Percentiles rank a stretch among this genome's conserved stretches.
These are phyloP conservation scores for Tyrannus savana DNA, from an alignment of 2,113 vertebrate genomes.

Conservation along the genomic window DNA sequence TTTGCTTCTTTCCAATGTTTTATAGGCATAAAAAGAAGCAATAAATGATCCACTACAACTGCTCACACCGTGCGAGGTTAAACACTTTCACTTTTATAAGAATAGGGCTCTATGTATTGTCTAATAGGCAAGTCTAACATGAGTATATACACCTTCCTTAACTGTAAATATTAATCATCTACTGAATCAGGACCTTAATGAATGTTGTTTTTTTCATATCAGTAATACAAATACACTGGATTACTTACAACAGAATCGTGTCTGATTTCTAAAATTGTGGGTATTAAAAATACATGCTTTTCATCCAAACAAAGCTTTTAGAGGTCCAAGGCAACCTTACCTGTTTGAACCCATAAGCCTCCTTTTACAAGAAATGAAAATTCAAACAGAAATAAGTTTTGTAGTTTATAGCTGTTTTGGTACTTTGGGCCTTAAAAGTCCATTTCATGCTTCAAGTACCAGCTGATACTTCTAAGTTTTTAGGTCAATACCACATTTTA, in stretches of 20 bases:
- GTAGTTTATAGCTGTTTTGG: neutral
- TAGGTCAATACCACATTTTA: slow-evolving; percentile 36
- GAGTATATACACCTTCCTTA: neutral
- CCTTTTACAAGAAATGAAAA: slow-evolving; percentile 20
- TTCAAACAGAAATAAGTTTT: neutral
- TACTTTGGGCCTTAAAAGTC: slow-evolving; percentile 11
- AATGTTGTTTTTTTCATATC: neutral
- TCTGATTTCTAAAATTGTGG: neutral
- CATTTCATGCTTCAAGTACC: slow-evolving; percentile 52
- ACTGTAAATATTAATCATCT: neutral
- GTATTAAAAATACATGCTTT: neutral
- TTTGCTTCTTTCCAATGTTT: neutral
- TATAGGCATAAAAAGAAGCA: neutral
- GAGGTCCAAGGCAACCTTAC: neutral
- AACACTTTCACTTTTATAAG: neutral
- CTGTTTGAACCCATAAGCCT: neutral
- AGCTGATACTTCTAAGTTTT: slow-evolving; percentile 60
- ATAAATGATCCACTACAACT: neutral
- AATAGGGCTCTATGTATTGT: neutral
- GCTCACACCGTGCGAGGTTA: neutral
- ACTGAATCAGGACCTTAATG: neutral
- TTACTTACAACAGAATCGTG: neutral
- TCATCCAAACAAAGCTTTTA: neutral
- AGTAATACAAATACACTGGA: neutral
- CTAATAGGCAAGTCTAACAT: neutral